Evolutionary conservation across 2,888 invertebrate species (phyloP).

Genomic region (Dendrolimus houi): DNA sequence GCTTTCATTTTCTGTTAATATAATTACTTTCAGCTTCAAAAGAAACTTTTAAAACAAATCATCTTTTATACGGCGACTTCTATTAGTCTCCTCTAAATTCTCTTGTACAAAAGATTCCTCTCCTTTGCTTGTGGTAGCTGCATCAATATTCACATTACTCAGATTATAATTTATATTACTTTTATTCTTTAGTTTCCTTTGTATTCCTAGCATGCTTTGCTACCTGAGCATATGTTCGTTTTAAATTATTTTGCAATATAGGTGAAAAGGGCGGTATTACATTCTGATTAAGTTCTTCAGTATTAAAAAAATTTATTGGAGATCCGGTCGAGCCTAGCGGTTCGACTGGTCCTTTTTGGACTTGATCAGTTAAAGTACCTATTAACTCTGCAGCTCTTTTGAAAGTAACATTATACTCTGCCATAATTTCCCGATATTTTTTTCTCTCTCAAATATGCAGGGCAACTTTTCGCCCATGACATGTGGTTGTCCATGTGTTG

Average conservation of each 20-base stretch:
- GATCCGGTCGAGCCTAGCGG: no score
- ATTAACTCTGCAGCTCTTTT: slow-evolving; percentile 5
- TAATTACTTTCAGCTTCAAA: neutral
- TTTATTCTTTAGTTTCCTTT: neutral
- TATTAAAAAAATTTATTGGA: no score
- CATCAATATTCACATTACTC: no score
- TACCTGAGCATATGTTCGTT: neutral
- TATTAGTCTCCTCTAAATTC: neutral
- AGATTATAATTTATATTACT: neutral
- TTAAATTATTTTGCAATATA: neutral
- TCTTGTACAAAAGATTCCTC: neutral
- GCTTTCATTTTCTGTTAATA: neutral
- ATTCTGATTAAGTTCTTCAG: neutral
- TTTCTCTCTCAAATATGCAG: slow-evolving; percentile 8
- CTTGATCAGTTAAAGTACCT: neutral
- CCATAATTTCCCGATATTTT: slow-evolving; percentile 8
- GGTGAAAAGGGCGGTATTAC: neutral
- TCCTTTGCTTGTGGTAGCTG: no score
- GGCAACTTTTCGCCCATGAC: slow-evolving; percentile 9
- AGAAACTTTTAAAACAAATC: neutral
- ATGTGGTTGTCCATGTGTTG: slow-evolving; percentile 8
- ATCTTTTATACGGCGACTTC: neutral
- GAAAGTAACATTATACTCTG: slow-evolving; percentile 6
- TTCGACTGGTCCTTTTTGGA: neutral
- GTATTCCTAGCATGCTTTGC: neutral